A percentile compares a stretch with the other conserved stretches of the same genome.
Evolutionary conservation across 1,140 invertebrate genomes (phyloP).

Genomic region (Leptestheria dahalacensis): DNA sequence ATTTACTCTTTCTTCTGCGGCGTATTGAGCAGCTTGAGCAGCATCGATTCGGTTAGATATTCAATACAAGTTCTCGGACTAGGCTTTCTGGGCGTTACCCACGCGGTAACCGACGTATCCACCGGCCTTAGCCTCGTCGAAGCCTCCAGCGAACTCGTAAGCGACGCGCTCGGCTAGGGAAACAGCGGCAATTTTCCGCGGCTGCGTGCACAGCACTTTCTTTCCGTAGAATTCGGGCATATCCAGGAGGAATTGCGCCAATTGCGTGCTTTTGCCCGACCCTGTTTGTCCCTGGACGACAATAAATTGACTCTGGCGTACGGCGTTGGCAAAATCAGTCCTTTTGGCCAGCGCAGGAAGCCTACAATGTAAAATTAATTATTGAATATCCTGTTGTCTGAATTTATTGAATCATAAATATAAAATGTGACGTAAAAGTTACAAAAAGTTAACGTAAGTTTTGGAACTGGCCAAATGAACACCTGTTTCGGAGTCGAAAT

Average conservation of each 20-base stretch:
- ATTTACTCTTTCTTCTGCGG: constrained; percentile 43
- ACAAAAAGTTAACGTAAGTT: background rate
- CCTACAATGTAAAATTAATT: too few species aligned
- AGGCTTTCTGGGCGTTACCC: background rate
- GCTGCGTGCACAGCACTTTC: constrained; percentile 81
- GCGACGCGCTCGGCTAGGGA: constrained; percentile 61
- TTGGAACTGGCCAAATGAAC: background rate
- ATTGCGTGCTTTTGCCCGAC: constrained; percentile 30
- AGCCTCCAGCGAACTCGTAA: constrained; percentile 61
- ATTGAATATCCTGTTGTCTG: too few species aligned
- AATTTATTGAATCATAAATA: too few species aligned
- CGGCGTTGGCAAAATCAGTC: background rate
- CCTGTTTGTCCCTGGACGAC: constrained; percentile 30
- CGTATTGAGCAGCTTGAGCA: constrained; percentile 26
- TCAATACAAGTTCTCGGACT: background rate
- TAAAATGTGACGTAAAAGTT: too few species aligned
- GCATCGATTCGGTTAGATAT: background rate
- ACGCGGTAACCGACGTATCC: constrained; percentile 54
- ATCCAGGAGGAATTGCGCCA: constrained; percentile 19
- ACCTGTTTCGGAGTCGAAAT: background rate
- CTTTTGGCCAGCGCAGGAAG: background rate
- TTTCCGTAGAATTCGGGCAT: background rate
- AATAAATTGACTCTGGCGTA: constrained; percentile 23
- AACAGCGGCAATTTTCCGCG: constrained; percentile 74
- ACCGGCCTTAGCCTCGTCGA: constrained; percentile 78